A percentile compares a stretch with the other conserved stretches of the same genome.
Conservation (phyloP, 2,113 vertebrate species). For the Pandion haliaetus region DNA sequence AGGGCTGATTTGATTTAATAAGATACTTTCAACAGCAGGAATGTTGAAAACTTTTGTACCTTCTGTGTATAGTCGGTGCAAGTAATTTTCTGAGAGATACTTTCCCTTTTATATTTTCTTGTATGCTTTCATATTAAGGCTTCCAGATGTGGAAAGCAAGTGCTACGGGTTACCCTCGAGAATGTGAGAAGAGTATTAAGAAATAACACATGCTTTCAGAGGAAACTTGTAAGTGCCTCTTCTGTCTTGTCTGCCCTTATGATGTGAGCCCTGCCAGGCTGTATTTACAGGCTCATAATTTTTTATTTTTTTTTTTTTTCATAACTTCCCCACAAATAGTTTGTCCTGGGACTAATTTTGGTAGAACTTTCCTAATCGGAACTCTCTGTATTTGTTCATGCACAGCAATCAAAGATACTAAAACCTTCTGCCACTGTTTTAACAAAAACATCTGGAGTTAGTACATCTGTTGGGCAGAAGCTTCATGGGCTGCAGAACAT, state of each 20-base stretch:
- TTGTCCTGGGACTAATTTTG: neutral
- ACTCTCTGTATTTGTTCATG: neutral
- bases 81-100: neutral
- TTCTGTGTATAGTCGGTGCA: neutral
- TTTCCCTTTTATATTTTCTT: neutral
- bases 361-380: neutral
- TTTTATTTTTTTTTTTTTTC: neutral
- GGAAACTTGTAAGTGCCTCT: slow-evolving; percentile 28
- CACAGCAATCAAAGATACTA: neutral
- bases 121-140: neutral
- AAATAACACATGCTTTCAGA: neutral
- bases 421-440: neutral
- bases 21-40: neutral
- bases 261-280: neutral
- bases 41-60: neutral
- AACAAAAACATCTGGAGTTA: neutral
- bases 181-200: slow-evolving; percentile 37
- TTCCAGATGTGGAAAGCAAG: slow-evolving; percentile 2
- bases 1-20: neutral
- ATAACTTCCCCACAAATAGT: neutral
- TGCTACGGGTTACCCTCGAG: slow-evolving; percentile 42
- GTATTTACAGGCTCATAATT: neutral
- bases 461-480: neutral
- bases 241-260: neutral
- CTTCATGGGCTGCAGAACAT: neutral